Percentiles rank a stretch among this genome's conserved stretches.
Evolutionary conservation across 2,797 vertebrate genomes (phyloP).

Genomic region (Pseudomugil gertrudae): DNA sequence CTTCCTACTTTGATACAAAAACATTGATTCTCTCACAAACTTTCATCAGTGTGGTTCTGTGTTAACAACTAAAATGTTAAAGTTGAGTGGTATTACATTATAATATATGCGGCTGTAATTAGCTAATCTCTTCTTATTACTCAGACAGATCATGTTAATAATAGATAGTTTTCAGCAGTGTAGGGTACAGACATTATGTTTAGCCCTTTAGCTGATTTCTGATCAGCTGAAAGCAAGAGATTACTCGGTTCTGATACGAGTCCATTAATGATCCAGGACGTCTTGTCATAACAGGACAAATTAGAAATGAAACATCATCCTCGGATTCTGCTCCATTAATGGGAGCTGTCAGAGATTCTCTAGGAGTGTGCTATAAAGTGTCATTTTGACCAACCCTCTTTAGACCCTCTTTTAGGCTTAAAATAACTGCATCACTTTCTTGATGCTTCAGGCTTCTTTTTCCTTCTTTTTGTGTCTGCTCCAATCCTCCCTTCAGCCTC

Average conservation of each 20-base stretch:
- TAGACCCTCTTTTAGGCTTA: conserved; percentile 28
- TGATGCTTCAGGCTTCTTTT: conserved; percentile 1
- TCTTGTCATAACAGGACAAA: neutral
- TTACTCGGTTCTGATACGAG: neutral
- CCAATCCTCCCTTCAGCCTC: neutral
- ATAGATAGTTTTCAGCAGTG: conserved; percentile 7
- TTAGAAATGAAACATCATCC: neutral
- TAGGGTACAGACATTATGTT: neutral
- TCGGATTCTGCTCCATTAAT: neutral
- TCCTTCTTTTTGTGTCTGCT: conserved; percentile 4
- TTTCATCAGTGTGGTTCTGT: neutral
- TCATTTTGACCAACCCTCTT: conserved; percentile 1
- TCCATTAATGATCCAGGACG: neutral
- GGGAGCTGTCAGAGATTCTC: neutral
- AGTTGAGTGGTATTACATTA: neutral
- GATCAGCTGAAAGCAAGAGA: neutral
- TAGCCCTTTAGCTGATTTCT: neutral
- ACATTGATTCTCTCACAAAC: neutral
- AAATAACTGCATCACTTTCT: conserved; percentile 12
- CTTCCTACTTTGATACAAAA: neutral
- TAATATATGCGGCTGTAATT: neutral
- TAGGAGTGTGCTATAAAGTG: neutral
- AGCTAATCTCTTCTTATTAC: neutral
- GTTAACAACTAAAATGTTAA: neutral
- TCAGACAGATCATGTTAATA: conserved; percentile 2